A percentile compares a stretch with the other conserved stretches of the same genome.
These are phyloP conservation scores for Petrocephalus schoutedeni DNA, from an alignment of 2,797 vertebrate genomes.

Conservation along the genomic window DNA sequence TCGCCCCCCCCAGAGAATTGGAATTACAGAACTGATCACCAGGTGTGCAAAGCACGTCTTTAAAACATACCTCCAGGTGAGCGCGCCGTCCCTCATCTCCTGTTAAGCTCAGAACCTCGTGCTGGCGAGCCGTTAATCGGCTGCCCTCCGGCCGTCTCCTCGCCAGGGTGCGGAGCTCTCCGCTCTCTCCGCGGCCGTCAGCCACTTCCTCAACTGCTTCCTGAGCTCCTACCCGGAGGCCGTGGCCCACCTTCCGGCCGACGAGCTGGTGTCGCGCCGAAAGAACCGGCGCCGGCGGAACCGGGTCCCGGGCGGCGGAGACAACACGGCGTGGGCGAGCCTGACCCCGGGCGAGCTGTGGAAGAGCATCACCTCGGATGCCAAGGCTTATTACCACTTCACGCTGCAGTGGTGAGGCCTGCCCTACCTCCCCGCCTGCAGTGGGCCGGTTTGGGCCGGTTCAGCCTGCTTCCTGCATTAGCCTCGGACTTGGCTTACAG, in stretches of 20 bases:
- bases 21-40: constrained; percentile 89
- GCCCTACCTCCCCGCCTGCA: too few relatives aligned
- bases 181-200: constrained; percentile 89
- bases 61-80: constrained; percentile 96
- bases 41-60: constrained; percentile 97
- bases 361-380: constrained; percentile 87
- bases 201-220: constrained; percentile 97
- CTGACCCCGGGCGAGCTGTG: constrained; percentile 89
- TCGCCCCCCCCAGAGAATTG: constrained; percentile 76
- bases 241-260: constrained; percentile 83
- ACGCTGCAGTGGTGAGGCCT: constrained; percentile 75
- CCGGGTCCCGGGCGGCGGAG: constrained; percentile 77
- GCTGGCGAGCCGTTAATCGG: not conserved
- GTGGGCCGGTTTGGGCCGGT: not conserved
- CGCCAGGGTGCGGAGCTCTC: constrained; percentile 89
- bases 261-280: constrained; percentile 90
- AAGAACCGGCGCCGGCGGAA: constrained; percentile 88
- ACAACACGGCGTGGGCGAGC: constrained; percentile 93
- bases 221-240: constrained; percentile 93
- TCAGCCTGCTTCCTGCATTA: not conserved
- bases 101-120: not conserved
- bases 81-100: not conserved
- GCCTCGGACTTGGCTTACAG: not conserved
- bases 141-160: not conserved
- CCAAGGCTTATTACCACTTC: constrained; percentile 85